phyloP scores from a whole-genome alignment of 2,113 vertebrate genomes.

The Actinemys pallida region DNA sequence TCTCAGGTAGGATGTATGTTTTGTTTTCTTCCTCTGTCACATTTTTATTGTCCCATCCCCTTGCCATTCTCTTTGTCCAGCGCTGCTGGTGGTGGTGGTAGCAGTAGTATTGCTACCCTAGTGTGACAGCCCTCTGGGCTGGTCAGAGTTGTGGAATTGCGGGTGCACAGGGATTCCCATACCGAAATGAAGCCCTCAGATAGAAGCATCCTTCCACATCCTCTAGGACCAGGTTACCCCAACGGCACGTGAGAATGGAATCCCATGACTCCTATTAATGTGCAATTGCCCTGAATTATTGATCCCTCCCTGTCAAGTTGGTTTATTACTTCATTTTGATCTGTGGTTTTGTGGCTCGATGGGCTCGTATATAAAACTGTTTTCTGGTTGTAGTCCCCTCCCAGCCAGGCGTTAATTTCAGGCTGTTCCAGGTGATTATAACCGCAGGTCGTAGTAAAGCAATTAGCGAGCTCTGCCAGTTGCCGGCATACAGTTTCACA shows the following conservation, averaged over 20 bases:
- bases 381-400: not conserved
- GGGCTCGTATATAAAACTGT: not conserved
- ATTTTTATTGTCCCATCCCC: not conserved
- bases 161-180: not conserved
- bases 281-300: not conserved
- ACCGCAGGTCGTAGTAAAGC: not conserved
- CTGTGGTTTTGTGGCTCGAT: rapidly evolving
- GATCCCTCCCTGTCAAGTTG: not conserved
- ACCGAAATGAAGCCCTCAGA: not conserved
- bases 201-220: not conserved
- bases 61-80: not conserved
- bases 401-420: not conserved
- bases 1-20: not conserved
- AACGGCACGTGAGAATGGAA: rapidly evolving
- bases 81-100: not conserved
- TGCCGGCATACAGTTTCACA: not conserved
- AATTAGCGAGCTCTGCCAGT: rapidly evolving
- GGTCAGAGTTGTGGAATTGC: not conserved
- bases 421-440: not conserved
- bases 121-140: not conserved
- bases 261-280: not conserved
- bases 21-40: not conserved
- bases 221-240: not conserved
- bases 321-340: not conserved
- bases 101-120: not conserved